Evolutionary conservation across 35 echinoderm and acorn worm species (phyloP), one percentile per base, ranked within the genome.

Genomic region (Anneissia japonica): DNA sequence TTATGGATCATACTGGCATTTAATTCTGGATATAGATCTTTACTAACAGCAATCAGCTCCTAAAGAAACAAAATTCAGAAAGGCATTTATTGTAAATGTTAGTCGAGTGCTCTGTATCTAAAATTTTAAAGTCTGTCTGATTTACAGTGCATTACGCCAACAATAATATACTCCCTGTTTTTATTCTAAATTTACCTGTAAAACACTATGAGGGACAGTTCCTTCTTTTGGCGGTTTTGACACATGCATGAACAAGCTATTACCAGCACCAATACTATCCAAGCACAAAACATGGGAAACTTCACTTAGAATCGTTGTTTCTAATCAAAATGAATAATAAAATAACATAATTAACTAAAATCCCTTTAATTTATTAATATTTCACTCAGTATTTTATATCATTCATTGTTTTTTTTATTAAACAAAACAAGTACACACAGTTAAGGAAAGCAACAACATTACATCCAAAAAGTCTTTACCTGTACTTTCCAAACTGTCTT

Each of bases 151-250:
- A n/a, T n/a, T n/a, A n/a, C n/a, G n/a, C n/a, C n/a, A n/a, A n/a
- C n/a, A n/a, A n/a, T n/a, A n/a, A n/a, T n/a, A n/a, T n/a, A n/a
- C n/a, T n/a, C n/a, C n/a, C n/a, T n/a, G n/a, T n/a, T n/a, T n/a
- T n/a, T n/a, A n/a, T n/a, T n/a, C n/a, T n/a, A n/a, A n/a, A 46
- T 76, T 90, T 80, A 98, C 95, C 87, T 93, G 31, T 17, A 91
- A 72, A 16, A 98, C 82, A 88, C 81, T 81, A 83, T 91, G 77
- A 14, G 95, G 89, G 17, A 91, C 86, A 32, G 91, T 86, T 7
- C 89, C 89, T 88, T 98, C 91, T 86, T 98, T 98, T 26, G 95
- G 95, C 36, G 95, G 95, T 79, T 98, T 98, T 5, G 95, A 98
- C 30, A 98, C 92, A 90, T 98, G 95, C 3, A 98, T 55, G 74